Base-by-base conservation (phyloP, 2,113 vertebrate genomes). In the Phaethornis superciliosus region DNA sequence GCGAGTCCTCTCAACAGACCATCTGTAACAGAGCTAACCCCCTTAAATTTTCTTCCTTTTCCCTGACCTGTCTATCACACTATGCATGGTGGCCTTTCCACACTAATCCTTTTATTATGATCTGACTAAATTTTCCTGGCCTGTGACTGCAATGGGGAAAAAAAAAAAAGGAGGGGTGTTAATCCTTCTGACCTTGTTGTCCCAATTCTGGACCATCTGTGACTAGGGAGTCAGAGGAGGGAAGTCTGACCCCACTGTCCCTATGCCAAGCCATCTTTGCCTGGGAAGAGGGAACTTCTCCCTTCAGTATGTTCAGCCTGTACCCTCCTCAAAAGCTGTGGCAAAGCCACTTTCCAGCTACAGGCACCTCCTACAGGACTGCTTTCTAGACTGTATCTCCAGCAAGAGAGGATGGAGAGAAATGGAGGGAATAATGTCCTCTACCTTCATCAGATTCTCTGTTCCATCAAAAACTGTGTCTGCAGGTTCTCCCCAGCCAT, bases 51-150 rank as follows among this genome's bases (percentile, higher is more conserved):
- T 46, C 51, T 78, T 83, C 86, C 85, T 81, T 91, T 65, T 91
- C 63, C 70, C 94, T 96, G 86, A 94, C 89, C 84, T 93, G 80
- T 79, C 91, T 64, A 71, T 92, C 92, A 88, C 83, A 86, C 83
- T 71, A 30, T 71, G 88, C 85, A 90, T 0, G 2, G 77, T 62
- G 89, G 51, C 70, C 67, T 93, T 20, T 83, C 69, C 71, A 93
- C 91, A 70, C 47, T 96, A 90, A 96, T 95, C 88, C 91, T 96
- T 96, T 96, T 96, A 94, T 96, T 94, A 86, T 90, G 88, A 96
- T 81, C 89, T 89, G 89, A 80, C 77, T 95, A 85, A 64, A 89
- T 90, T 95, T 93, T 97, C 72, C 92, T 81, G 85, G 76, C 40
- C 85, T 91, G 51, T 92, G 83, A 81, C 80, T 91, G 79, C 64